Percentiles rank a stretch among this genome's conserved stretches.
Evolutionary conservation across 2,113 vertebrate species (phyloP).

Genomic region (Mormyrus lacerda): DNA sequence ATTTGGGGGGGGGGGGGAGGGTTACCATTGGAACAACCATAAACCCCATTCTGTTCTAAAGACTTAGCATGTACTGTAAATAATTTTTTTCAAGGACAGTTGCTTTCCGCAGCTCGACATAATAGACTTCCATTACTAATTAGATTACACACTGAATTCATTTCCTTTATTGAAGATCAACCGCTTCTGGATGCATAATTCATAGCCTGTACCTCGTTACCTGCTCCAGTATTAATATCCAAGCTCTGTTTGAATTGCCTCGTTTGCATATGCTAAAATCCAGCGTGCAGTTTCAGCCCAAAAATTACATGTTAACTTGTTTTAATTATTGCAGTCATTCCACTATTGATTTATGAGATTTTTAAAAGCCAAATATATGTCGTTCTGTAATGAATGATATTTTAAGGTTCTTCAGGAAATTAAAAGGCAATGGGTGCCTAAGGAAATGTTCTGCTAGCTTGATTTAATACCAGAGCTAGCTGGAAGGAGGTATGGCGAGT

Average conservation of each 20-base stretch:
- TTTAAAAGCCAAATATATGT: conserved; percentile 99
- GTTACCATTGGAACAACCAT: conserved; percentile 83
- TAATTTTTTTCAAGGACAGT: conserved; percentile 99
- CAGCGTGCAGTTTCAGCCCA: conserved; percentile 90
- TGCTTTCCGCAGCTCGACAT: conserved; percentile 99
- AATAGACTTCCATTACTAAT: conserved; percentile 99
- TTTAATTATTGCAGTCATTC: conserved; percentile 99
- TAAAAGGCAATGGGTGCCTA: conserved; percentile 99
- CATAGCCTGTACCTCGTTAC: conserved; percentile 99
- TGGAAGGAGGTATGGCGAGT: conserved; percentile 98
- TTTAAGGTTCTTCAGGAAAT: conserved; percentile 99
- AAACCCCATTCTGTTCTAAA: conserved; percentile 90
- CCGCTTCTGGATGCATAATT: conserved; percentile 99
- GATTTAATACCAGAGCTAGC: conserved; percentile 99
- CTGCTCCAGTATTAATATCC: conserved; percentile 99
- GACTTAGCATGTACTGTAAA: conserved; percentile 98
- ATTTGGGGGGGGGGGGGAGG: background rate
- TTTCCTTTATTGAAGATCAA: conserved; percentile 99
- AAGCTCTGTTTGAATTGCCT: conserved; percentile 99
- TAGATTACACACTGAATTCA: conserved; percentile 99
- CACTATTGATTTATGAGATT: conserved; percentile 99
- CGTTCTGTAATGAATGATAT: conserved; percentile 99
- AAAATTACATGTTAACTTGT: conserved; percentile 99
- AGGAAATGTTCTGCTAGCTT: conserved; percentile 99
- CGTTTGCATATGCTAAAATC: conserved; percentile 99